Base-by-base conservation (phyloP, 64 coral and sea anemone genomes). In the Stichodactyla mertensii region DNA sequence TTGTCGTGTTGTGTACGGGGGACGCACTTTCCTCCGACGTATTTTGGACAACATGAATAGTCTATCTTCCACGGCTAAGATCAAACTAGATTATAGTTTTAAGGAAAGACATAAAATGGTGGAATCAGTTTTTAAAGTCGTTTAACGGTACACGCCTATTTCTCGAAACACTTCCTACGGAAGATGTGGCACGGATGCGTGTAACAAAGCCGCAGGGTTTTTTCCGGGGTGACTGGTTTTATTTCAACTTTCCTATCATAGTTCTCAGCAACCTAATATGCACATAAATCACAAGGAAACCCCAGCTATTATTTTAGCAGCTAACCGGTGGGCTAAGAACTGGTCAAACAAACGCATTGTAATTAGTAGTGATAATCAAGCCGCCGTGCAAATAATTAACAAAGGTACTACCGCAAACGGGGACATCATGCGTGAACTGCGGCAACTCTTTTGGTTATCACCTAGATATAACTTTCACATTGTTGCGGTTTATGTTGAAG, bases 101-200 rank as follows among this genome's bases (percentile, higher is more conserved):
- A 11, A 51, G 14, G 16, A 26, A n/a, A 1, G 87, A 93, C 16
- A 71, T 88, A 6, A 14, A 16, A 9, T 83, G 92, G 92, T 93
- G 92, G 84, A 16, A 15, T 3, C 7, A 71, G 22, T 93, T 93
- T 80, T 31, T 89, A 4, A 4, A 16, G 5, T 7, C 12, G 0
- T 93, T 89, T 27, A 93, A 93, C 61, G 92, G 88, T 14, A 87
- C 54, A 19, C 60, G 15, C 16, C 66, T 87, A 10, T 87, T 93
- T 53, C 11, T 85, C 5, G 52, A 54, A 19, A 8, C 36, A 2
- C 53, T 26, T 9, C 86, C 86, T 8, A 84, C 79, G 26, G 90
- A 77, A 20, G 85, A 92, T 66, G 77, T 92, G 7, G 23, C 52
- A n/a, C n/a, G 0, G 86, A 92, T 56, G 61, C 90, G n/a, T n/a